These are phyloP conservation scores for Drosophila parabipectinata DNA, from an alignment of 1,140 invertebrate genomes.

Conservation along the genomic window DNA sequence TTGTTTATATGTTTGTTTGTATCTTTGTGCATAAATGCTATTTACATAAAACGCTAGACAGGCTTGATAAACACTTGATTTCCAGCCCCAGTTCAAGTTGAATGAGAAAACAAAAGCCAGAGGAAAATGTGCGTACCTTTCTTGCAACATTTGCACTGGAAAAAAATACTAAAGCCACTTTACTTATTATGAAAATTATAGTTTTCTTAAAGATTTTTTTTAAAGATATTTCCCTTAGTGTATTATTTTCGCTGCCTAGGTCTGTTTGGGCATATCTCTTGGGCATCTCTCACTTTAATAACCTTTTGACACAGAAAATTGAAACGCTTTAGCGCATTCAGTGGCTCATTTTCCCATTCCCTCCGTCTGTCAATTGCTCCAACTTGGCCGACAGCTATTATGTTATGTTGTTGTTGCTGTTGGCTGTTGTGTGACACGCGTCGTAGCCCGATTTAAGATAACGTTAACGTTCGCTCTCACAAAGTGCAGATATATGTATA, in stretches of 20 bases:
- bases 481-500: slow-evolving; percentile 26
- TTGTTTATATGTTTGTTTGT: slow-evolving; percentile 9
- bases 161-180: background rate
- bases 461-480: slow-evolving; percentile 32
- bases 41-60: slow-evolving; percentile 41
- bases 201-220: background rate
- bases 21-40: slow-evolving; percentile 18
- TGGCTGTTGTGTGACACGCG: slow-evolving; percentile 59
- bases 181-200: background rate
- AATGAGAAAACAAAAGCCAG: slow-evolving; percentile 32
- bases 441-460: slow-evolving; percentile 60
- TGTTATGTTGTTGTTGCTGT: background rate
- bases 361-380: slow-evolving; percentile 18
- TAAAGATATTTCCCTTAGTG: background rate
- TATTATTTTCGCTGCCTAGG: slow-evolving; percentile 11
- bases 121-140: slow-evolving; percentile 38
- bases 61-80: slow-evolving; percentile 41
- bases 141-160: background rate
- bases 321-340: slow-evolving; percentile 70
- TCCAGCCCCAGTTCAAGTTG: slow-evolving; percentile 31
- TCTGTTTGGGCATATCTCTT: slow-evolving; percentile 39
- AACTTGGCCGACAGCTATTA: background rate
- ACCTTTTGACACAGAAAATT: slow-evolving; percentile 78
- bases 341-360: slow-evolving; percentile 19
- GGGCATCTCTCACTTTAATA: slow-evolving; percentile 67